Conservation (phyloP, 2,113 vertebrate species). For the Sus scrofa region T2T-Sscrofa CM000819.6:11895501-11896000, state of each 20-base stretch:
- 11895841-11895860: conserved; percentile 70
- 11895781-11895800: conserved; percentile 78
- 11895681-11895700: conserved; percentile 81
- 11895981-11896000: not conserved
- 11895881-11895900: conserved; percentile 65
- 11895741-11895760: conserved; percentile 78
- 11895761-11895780: conserved; percentile 85
- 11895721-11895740: conserved; percentile 80
- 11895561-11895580: conserved; percentile 57
- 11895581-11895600: conserved; percentile 77
- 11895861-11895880: not conserved
- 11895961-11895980: not conserved
- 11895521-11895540: conserved; percentile 50
- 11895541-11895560: conserved; percentile 61
- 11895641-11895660: conserved; percentile 68
- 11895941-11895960: not conserved
- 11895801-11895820: conserved; percentile 80
- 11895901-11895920: conserved; percentile 26
- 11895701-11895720: conserved; percentile 82
- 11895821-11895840: conserved; percentile 73
- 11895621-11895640: conserved; percentile 66
- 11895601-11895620: conserved; percentile 46
- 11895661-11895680: conserved; percentile 76
- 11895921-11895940: not conserved
- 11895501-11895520: conserved; percentile 51